Percentiles rank a stretch among this genome's conserved stretches.
phyloP scores from a whole-genome alignment of 2,113 vertebrate genomes.

The Carollia perspicillata region DNA sequence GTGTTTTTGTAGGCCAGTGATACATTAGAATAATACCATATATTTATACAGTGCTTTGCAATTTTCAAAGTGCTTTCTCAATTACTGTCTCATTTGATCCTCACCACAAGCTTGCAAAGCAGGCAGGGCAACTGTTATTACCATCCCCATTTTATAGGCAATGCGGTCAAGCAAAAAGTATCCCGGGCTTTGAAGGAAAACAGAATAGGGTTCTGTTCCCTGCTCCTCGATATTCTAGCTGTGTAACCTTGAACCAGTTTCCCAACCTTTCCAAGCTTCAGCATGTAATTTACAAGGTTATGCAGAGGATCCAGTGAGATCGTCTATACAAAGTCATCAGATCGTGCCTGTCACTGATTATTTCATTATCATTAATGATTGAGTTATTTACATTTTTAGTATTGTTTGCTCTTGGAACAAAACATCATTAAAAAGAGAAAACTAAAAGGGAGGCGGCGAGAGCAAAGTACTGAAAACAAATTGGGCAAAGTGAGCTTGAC shows the following conservation, averaged over 20 bases:
- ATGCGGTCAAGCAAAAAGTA: slow-evolving; percentile 57
- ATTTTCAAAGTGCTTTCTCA: slow-evolving; percentile 73
- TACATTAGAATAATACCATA: slow-evolving; percentile 74
- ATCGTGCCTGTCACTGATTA: not conserved
- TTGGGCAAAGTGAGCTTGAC: not conserved
- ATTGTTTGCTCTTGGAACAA: not conserved
- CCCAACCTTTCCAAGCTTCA: not conserved
- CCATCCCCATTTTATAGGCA: slow-evolving; percentile 51
- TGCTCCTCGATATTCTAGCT: not conserved
- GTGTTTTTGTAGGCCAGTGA: slow-evolving; percentile 67
- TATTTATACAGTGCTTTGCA: slow-evolving; percentile 71
- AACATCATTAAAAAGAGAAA: not conserved
- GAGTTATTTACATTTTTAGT: not conserved
- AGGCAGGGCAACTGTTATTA: slow-evolving; percentile 54
- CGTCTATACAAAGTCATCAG: not conserved
- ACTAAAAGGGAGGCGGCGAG: not conserved
- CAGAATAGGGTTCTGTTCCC: slow-evolving; percentile 26
- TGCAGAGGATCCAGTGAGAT: not conserved
- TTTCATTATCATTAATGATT: not conserved
- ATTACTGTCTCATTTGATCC: slow-evolving; percentile 69
- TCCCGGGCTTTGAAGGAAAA: slow-evolving; percentile 40
- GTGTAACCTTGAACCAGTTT: not conserved
- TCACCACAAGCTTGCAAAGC: slow-evolving; percentile 60
- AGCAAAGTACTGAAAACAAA: not conserved
- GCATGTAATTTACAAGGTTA: not conserved